Conservation (phyloP, 37 sponge, comb jelly and placozoan species). For the Halisarca cf. caerulea region DNA sequence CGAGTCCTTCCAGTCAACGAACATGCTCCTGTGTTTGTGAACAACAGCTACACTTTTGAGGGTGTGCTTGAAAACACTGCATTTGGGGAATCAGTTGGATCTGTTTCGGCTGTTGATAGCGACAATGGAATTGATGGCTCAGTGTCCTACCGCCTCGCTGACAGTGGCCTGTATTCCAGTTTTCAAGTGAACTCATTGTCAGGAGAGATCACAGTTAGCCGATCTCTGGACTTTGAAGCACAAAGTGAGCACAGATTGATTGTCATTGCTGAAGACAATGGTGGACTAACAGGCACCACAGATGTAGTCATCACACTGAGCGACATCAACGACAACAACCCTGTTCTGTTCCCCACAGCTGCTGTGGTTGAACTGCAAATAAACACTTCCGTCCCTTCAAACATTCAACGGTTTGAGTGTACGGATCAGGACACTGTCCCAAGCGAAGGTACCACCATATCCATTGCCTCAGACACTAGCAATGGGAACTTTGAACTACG, state of each 20-base stretch:
- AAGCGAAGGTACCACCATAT: conserved; percentile 22
- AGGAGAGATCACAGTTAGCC: conserved; percentile 49
- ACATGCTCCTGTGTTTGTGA: conserved; percentile 48
- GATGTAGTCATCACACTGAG: conserved; percentile 31
- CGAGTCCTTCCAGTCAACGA: conserved; percentile 60
- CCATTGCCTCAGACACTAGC: conserved; percentile 34
- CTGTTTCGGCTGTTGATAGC: conserved; percentile 50
- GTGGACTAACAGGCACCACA: conserved; percentile 34
- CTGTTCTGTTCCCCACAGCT: conserved; percentile 41
- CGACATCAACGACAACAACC: conserved; percentile 55
- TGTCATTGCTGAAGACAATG: conserved; percentile 59
- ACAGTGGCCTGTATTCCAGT: conserved; percentile 37
- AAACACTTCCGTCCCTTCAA: conserved; percentile 9
- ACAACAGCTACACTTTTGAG: conserved; percentile 28
- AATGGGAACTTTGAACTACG: conserved; percentile 42
- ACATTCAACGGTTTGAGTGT: conserved; percentile 52
- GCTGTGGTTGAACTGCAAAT: conserved; percentile 11
- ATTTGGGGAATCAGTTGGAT: conserved; percentile 39
- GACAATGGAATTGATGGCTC: conserved; percentile 61
- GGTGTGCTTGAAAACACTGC: conserved; percentile 46
- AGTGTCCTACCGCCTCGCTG: conserved; percentile 40
- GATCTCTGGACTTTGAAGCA: conserved; percentile 53
- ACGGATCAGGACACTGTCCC: conserved; percentile 43
- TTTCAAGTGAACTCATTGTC: conserved; percentile 50
- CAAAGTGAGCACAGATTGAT: conserved; percentile 43